phyloP scores from a whole-genome alignment of 2,797 vertebrate species.

The Danio choprae region DNA sequence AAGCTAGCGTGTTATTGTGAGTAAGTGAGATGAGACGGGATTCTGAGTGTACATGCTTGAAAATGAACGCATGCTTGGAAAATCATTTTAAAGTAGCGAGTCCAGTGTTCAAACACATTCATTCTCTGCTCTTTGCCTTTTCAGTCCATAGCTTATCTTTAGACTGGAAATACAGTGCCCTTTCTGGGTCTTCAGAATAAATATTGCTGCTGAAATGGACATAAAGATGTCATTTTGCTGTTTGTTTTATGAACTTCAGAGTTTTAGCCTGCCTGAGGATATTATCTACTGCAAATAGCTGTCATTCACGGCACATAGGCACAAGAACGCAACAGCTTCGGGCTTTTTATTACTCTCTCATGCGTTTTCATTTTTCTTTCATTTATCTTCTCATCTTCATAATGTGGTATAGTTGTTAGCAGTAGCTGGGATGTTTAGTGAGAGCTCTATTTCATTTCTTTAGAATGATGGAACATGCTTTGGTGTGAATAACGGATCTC shows the following conservation, averaged over 20 bases:
- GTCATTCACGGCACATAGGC: slow-evolving; percentile 33
- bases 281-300: slow-evolving; percentile 47
- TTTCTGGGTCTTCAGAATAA: background rate
- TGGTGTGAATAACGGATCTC: slow-evolving; percentile 26
- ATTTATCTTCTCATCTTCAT: slow-evolving; percentile 26
- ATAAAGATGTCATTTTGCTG: slow-evolving; percentile 47
- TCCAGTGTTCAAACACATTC: background rate
- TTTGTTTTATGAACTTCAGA: slow-evolving; percentile 40
- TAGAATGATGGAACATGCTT: background rate
- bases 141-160: slow-evolving; percentile 8
- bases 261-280: slow-evolving; percentile 43
- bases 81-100: slow-evolving; percentile 8
- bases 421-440: slow-evolving; percentile 42
- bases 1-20: slow-evolving; percentile 28
- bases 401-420: slow-evolving; percentile 51
- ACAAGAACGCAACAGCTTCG: slow-evolving; percentile 15
- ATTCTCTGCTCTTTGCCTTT: slow-evolving; percentile 5
- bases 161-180: background rate
- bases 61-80: background rate
- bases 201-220: slow-evolving; percentile 28
- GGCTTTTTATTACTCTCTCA: slow-evolving; percentile 47
- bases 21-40: background rate
- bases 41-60: slow-evolving; percentile 12
- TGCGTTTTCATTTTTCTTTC: slow-evolving; percentile 4
- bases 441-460: slow-evolving; percentile 48